These are phyloP conservation scores for Aporophyla lueneburgensis DNA, from an alignment of 2,888 invertebrate genomes.

Conservation along the genomic window DNA sequence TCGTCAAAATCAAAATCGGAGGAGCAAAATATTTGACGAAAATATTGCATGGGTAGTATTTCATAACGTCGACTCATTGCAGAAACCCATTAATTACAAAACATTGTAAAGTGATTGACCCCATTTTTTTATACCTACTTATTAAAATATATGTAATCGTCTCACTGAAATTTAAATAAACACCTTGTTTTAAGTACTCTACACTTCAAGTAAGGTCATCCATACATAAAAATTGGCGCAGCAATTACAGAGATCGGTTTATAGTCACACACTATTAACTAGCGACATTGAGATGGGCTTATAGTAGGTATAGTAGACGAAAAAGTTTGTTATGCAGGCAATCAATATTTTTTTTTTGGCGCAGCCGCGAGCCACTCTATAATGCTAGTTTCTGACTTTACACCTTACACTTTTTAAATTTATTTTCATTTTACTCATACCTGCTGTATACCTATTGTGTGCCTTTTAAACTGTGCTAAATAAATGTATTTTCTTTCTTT, in stretches of 20 bases:
- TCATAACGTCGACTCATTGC: background rate
- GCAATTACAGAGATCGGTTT: constrained; percentile 38
- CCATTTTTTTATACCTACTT: background rate
- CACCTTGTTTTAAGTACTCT: constrained; percentile 21
- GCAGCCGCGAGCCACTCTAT: too few relatives aligned
- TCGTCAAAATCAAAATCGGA: too few relatives aligned
- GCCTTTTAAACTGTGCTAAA: too few relatives aligned
- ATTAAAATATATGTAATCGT: background rate
- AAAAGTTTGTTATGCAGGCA: background rate
- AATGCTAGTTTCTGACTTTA: too few relatives aligned
- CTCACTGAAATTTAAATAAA: constrained; percentile 23
- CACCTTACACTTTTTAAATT: too few relatives aligned
- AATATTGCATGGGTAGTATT: background rate
- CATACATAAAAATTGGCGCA: constrained; percentile 19
- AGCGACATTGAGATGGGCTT: constrained; percentile 3
- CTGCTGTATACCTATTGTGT: too few relatives aligned
- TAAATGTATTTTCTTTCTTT: too few relatives aligned
- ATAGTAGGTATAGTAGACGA: constrained; percentile 4
- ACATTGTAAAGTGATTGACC: constrained; percentile 4
- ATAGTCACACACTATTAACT: constrained; percentile 33
- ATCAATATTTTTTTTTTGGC: too few relatives aligned
- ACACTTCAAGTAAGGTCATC: constrained; percentile 36
- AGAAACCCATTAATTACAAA: background rate
- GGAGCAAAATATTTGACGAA: too few relatives aligned
- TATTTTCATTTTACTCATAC: too few relatives aligned